Evolutionary conservation across 1,140 invertebrate genomes (phyloP), one percentile per base, ranked within the genome.

Genomic region (Harlomillsia oculata): DNA sequence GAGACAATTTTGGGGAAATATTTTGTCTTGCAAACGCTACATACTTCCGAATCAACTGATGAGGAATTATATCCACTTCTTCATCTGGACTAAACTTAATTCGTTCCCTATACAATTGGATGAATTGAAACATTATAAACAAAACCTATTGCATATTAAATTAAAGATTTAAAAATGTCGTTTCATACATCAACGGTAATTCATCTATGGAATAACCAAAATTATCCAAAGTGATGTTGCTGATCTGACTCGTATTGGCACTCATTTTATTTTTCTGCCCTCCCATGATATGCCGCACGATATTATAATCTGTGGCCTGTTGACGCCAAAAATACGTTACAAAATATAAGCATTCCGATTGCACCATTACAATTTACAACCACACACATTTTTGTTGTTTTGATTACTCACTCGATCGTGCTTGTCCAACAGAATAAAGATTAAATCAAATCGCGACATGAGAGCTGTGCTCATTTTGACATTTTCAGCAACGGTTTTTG

Each of bases 21-120:
- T 92, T 90, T 70, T 90, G 85, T 50, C 83, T 79, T 1, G 91
- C 88, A 75, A 95, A 96, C 1, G 85, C 84, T 43, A 96, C 85
- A 68, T 94, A 97, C 74, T 94, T 92, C 41, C 87, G 78, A 1
- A 96, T 74, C 29, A 91, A 70, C 40, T 80, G 74, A 30, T 81
- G 73, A 6, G 90, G 85, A 54, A 97, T 76, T 1, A 78, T 69
- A 72, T 90, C 83, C 26, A 86, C 68, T 3, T 74, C 68, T 63
- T 85, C 81, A 5, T 73, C 74, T n/a, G 71, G 69, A 43, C 73
- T 72, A 44, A 80, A 67, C 60, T 78, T 80, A 40, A 92, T 71
- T 59, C 78, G 74, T 66, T 83, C 78, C 66, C 80, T 82, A 25
- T 72, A 66, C 34, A 48, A 20, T 40, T 39, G 30, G 40, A 21